Percentiles rank a stretch among this genome's conserved stretches.
These are phyloP conservation scores for Apostichopus californicus DNA, from an alignment of 35 echinoderm and acorn worm species.

Conservation along the genomic window DNA sequence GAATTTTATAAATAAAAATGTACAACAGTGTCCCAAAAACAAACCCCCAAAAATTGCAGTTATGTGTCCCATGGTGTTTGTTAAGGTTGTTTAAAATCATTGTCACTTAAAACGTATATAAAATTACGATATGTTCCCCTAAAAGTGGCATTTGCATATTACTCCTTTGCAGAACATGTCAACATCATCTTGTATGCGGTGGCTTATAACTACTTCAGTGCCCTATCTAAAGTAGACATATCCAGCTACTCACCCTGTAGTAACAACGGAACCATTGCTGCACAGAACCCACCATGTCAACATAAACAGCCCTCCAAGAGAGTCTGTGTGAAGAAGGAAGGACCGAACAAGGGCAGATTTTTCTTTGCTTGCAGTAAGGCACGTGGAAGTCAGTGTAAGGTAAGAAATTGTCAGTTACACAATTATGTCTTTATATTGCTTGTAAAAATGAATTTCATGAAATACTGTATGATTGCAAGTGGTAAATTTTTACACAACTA, in stretches of 20 bases:
- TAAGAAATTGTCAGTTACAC: too few relatives aligned
- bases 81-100: too few relatives aligned
- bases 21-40: too few relatives aligned
- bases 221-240: constrained; percentile 69
- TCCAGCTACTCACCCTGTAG: constrained; percentile 30
- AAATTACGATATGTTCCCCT: too few relatives aligned
- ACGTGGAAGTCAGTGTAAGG: constrained; percentile 89
- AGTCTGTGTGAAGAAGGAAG: constrained; percentile 92
- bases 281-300: constrained; percentile 66
- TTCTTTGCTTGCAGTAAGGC: constrained; percentile 84
- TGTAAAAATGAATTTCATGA: too few relatives aligned
- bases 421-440: too few relatives aligned
- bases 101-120: too few relatives aligned
- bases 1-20: too few relatives aligned
- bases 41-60: too few relatives aligned
- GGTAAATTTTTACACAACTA: too few relatives aligned
- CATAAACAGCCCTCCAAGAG: constrained; percentile 82
- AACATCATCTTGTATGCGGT: constrained; percentile 83
- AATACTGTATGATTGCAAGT: too few relatives aligned
- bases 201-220: constrained; percentile 74
- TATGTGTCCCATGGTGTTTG: too few relatives aligned
- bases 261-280: neutral
- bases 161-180: constrained; percentile 75
- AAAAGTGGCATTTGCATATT: neutral
- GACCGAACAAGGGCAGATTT: constrained; percentile 94